Percentiles rank a stretch among this genome's conserved stretches.
Evolutionary conservation across 2,797 vertebrate genomes (phyloP).

Genomic region (Myotis planiceps): DNA sequence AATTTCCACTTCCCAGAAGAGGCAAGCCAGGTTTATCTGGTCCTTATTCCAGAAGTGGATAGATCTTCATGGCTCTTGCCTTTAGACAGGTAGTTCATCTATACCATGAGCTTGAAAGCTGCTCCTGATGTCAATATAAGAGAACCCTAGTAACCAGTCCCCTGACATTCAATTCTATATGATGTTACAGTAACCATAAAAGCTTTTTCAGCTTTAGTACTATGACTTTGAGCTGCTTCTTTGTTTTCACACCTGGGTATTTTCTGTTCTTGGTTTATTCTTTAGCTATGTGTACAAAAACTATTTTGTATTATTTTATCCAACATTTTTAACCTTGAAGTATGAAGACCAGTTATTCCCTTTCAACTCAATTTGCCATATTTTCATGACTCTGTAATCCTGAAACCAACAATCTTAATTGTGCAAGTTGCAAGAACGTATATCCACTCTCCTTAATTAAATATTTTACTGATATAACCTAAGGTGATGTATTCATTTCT

Average conservation of each 20-base stretch:
- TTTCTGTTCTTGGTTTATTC: slow-evolving; percentile 16
- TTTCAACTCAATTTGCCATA: neutral
- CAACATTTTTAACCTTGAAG: neutral
- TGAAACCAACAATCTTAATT: slow-evolving; percentile 19
- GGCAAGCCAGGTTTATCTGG: neutral
- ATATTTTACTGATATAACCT: neutral
- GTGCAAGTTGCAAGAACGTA: neutral
- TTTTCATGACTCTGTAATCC: neutral
- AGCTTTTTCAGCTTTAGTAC: neutral
- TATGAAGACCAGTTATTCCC: neutral
- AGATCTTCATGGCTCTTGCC: neutral
- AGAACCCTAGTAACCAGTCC: neutral
- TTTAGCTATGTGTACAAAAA: neutral
- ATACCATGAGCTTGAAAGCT: neutral
- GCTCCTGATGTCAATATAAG: neutral
- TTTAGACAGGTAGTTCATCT: neutral
- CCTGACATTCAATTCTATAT: neutral
- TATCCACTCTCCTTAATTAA: neutral
- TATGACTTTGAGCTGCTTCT: neutral
- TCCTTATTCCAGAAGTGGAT: neutral
- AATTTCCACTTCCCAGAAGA: neutral
- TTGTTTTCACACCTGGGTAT: neutral
- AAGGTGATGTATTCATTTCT: neutral
- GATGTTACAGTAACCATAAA: neutral
- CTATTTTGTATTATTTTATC: neutral